Conservation (phyloP, 2,797 vertebrate species). For the Ispidina picta region DNA sequence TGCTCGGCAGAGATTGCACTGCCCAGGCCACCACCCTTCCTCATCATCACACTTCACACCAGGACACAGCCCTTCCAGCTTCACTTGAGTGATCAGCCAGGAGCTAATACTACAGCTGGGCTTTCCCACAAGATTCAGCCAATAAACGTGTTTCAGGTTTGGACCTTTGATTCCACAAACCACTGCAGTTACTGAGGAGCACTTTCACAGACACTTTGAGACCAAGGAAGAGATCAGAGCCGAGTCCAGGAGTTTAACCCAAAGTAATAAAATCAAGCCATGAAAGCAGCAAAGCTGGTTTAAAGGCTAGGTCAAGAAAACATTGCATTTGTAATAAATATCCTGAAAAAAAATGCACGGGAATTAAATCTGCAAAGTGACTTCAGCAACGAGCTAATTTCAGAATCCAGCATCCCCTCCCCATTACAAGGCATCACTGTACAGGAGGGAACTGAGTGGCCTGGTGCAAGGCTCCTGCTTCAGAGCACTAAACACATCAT, state of each 20-base stretch:
- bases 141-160: background rate
- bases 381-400: background rate
- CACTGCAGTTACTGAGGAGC: background rate
- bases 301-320: background rate
- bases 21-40: background rate
- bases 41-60: fast-evolving
- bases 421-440: background rate
- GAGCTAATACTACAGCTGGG: background rate
- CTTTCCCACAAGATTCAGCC: background rate
- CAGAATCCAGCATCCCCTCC: background rate
- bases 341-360: background rate
- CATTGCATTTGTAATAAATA: background rate
- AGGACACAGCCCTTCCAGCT: background rate
- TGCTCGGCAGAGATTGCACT: background rate
- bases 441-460: background rate
- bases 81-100: background rate
- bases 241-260: background rate
- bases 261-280: background rate
- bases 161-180: background rate
- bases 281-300: background rate
- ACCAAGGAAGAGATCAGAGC: background rate
- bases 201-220: background rate
- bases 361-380: background rate
- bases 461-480: background rate
- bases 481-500: background rate